Conservation (phyloP, 2,797 vertebrate species). For the Prionace glauca region DNA sequence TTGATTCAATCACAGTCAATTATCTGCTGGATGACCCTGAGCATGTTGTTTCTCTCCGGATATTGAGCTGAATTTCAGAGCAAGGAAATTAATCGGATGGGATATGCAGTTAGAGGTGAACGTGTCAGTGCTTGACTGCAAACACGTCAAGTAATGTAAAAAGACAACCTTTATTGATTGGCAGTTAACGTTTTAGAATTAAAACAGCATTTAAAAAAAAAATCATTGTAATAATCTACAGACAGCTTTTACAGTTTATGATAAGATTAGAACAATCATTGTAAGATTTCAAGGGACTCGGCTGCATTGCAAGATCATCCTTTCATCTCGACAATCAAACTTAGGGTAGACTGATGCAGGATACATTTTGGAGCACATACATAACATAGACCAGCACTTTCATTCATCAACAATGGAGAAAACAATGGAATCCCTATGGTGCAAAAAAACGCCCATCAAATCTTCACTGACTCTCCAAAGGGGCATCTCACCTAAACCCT, state of each 20-base stretch:
- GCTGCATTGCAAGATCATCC: background rate
- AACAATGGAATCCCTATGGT: background rate
- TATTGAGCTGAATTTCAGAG: conserved; percentile 13
- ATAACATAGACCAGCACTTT: background rate
- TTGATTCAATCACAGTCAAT: conserved; percentile 1
- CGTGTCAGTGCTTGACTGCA: background rate
- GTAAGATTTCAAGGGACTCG: background rate
- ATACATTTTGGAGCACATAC: background rate
- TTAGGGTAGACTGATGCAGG: too few relatives aligned
- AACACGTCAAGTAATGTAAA: background rate
- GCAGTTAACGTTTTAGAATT: background rate
- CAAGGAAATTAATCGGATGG: background rate
- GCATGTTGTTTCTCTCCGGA: background rate
- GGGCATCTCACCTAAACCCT: too few relatives aligned
- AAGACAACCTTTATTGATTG: background rate
- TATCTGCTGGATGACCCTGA: background rate
- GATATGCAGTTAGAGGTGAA: background rate
- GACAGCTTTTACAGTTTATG: background rate
- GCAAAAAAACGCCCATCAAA: too few relatives aligned
- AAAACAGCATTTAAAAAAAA: background rate
- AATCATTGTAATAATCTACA: background rate
- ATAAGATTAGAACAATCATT: background rate
- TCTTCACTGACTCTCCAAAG: too few relatives aligned
- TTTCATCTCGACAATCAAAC: background rate
- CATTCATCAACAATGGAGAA: background rate